A percentile compares a stretch with the other conserved stretches of the same genome.
Conservation (phyloP, 2,113 vertebrate genomes). For the Lophura nycthemera region DNA sequence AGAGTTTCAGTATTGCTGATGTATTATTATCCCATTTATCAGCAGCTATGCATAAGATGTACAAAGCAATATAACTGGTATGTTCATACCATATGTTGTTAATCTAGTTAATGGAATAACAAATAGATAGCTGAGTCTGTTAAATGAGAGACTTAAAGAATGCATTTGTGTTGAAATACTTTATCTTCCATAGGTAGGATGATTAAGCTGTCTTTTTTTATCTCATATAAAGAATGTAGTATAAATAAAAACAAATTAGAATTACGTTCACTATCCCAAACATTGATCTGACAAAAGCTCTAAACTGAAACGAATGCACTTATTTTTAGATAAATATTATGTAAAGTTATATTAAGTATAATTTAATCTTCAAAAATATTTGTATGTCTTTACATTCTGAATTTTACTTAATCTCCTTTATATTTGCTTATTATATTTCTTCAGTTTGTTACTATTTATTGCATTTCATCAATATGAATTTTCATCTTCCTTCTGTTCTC, state of each 20-base stretch:
- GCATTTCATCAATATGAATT: not conserved
- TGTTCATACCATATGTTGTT: conserved; percentile 26
- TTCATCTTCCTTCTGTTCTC: conserved; percentile 5
- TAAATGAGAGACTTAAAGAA: conserved; percentile 9
- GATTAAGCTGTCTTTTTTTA: not conserved
- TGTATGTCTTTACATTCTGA: not conserved
- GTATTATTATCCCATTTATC: conserved; percentile 49
- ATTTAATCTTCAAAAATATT: not conserved
- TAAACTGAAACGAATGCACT: not conserved
- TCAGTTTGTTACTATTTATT: conserved; percentile 1
- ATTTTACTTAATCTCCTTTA: not conserved
- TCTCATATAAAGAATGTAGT: not conserved
- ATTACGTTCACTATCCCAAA: not conserved
- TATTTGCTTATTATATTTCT: not conserved
- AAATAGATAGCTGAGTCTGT: conserved; percentile 40
- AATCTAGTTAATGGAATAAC: conserved; percentile 67
- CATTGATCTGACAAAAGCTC: not conserved
- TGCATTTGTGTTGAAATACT: conserved; percentile 1
- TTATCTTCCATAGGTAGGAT: not conserved
- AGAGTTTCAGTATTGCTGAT: conserved; percentile 31
- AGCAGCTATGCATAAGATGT: not conserved
- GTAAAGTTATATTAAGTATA: not conserved
- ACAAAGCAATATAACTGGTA: conserved; percentile 28
- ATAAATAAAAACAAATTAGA: not conserved
- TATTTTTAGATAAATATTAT: not conserved